These are phyloP conservation scores for Epicauta chinensis DNA, from an alignment of 1,140 invertebrate genomes.

Conservation along the genomic window DNA sequence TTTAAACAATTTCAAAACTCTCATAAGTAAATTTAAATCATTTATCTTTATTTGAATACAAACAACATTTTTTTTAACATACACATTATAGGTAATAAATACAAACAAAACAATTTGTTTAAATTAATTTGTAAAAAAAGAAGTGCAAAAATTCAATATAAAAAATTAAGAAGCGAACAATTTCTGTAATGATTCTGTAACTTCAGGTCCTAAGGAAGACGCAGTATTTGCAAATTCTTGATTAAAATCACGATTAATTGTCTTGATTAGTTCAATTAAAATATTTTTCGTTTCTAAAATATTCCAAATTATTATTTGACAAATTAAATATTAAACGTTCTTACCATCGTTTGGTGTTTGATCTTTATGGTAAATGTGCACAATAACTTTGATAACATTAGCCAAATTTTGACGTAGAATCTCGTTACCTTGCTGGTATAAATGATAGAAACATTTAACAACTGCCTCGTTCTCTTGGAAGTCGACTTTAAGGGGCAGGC, in stretches of 20 bases:
- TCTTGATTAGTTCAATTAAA: constrained; percentile 48
- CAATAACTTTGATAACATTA: constrained; percentile 49
- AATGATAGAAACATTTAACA: constrained; percentile 55
- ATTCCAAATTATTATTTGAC: constrained; percentile 16
- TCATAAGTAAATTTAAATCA: too few species aligned
- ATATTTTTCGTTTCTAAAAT: constrained; percentile 46
- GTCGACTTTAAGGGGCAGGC: constrained; percentile 69
- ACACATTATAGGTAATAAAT: too few species aligned
- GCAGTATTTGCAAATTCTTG: constrained; percentile 47
- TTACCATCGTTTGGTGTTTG: constrained; percentile 45
- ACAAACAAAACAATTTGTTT: neutral
- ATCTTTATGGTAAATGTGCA: constrained; percentile 49
- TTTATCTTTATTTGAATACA: too few species aligned
- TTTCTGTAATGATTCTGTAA: constrained; percentile 38
- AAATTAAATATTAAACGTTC: constrained; percentile 12
- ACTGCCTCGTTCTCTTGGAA: constrained; percentile 67
- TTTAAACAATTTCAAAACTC: too few species aligned
- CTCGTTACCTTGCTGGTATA: constrained; percentile 54
- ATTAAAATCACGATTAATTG: constrained; percentile 50
- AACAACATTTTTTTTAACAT: too few species aligned
- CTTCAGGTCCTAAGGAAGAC: constrained; percentile 41
- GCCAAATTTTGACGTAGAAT: constrained; percentile 48
- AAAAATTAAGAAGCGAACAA: constrained; percentile 25
- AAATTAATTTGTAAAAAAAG: neutral
- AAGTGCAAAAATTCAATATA: neutral